Evolutionary conservation across 2,888 invertebrate genomes (phyloP).

Genomic region (Rhagonycha lutea): DNA sequence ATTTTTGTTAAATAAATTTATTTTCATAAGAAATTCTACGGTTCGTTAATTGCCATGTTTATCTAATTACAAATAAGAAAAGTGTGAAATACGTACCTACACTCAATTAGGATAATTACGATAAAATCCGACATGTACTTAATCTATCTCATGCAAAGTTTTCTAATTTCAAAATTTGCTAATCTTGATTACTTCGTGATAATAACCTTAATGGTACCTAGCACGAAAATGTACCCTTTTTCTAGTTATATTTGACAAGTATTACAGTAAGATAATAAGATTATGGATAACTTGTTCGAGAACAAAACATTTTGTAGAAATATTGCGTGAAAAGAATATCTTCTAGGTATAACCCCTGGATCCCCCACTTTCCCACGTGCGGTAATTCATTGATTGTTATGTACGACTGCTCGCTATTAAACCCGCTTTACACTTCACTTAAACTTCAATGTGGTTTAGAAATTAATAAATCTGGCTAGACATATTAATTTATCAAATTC

Average conservation of each 20-base stretch:
- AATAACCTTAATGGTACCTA: slow-evolving; percentile 27
- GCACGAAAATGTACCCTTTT: slow-evolving; percentile 19
- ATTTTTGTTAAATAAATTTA: background rate
- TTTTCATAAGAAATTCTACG: background rate
- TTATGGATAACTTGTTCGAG: background rate
- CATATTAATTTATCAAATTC: too few species aligned
- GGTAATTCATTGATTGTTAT: too few species aligned
- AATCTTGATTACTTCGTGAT: slow-evolving; percentile 25
- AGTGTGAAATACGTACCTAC: background rate
- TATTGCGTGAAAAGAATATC: too few species aligned
- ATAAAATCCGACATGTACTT: slow-evolving; percentile 13
- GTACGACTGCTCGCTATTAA: too few species aligned
- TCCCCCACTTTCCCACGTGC: background rate
- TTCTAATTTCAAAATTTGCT: slow-evolving; percentile 27
- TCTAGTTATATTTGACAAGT: background rate
- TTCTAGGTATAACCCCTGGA: background rate
- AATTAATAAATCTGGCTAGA: too few species aligned
- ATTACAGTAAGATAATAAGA: background rate
- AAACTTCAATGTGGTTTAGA: too few species aligned
- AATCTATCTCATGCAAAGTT: slow-evolving; percentile 16
- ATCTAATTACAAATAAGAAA: background rate
- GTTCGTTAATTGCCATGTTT: background rate
- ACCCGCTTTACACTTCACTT: too few species aligned
- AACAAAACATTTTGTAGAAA: too few species aligned
- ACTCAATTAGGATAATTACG: background rate